Base-by-base conservation (phyloP, 2,888 invertebrate species). In the Drosophila phalerata region DNA sequence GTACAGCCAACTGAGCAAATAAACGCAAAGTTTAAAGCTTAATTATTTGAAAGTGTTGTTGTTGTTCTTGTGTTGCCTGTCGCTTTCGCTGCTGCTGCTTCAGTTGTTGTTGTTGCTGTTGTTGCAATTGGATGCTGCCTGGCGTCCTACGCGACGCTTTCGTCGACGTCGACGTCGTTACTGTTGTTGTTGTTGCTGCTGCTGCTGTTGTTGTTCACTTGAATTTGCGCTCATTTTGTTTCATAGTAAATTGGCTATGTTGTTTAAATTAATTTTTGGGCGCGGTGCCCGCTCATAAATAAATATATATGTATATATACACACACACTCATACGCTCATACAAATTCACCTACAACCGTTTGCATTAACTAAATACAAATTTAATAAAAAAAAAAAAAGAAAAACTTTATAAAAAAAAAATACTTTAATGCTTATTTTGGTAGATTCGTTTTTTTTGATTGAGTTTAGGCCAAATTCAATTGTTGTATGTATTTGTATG, bases 261-360 rank as follows among this genome's bases (percentile, higher is more conserved):
- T 66, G 65, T 62, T 77, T 68, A 60, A 83, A 69, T 75, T 62
- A 56, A 73, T 64, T 79, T 73, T 81, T 82, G 82, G 82, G 81
- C 70, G 81, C 80, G 82, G 82, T 77, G 75, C 78, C 55, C 51
- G 45, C 48, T 53, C 48, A 55, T 25, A 62, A 38, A 38, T 42
- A n/a, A n/a, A n/a, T n/a, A n/a, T n/a, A n/a, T n/a, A n/a, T n/a
- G n/a, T n/a, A n/a, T n/a, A 65, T 22, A 63, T 55, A 58, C 22
- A 57, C 34, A 57, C 47, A 63, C 52, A 45, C 28, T 28, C 28
- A 68, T 30, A 61, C 48, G 45, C 40, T 47, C 6, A 51, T 17
- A 42, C 42, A 67, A 34, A 51, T 22, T 32, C 10, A 58, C 10
- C 17, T 45, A 43, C 43, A 63, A 68, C 61, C 34, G 57, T 49